Evolutionary conservation across 37 sponge, comb jelly and placozoan species (phyloP), one percentile per base, ranked within the genome.

Genomic region (Amphimedon queenslandica): DNA sequence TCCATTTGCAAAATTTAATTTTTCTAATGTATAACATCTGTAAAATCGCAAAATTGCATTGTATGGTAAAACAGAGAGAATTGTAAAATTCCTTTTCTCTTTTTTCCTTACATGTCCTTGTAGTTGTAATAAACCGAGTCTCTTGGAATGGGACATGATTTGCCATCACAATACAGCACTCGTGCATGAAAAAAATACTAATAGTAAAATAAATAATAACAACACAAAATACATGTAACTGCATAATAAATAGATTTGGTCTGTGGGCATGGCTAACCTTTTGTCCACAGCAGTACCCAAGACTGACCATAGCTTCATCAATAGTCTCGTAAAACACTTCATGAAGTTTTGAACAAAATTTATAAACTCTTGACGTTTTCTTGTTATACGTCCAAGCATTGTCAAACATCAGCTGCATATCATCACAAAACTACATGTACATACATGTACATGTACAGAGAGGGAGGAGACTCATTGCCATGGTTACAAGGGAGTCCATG

Each of bases 361-460:
- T 98, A 83, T 94, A 92, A 42, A 98, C 93, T 27, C 77, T 56
- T 0, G 93, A 86, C 0, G 80, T 94, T 55, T 86, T 88, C 58
- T 82, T 80, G 73, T 98, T 98, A 82, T 92, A 98, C 47, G 83
- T 37, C 90, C 96, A 98, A 51, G 95, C 95, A 83, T 98, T 98
- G 72, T 98, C 84, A 66, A 98, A 88, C 98, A 97, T 97, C 69
- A 97, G 77, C 80, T 89, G 75, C 57, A 93, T 78, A 42, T 94
- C 98, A 20, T 85, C 73, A 55, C 93, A 91, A 53, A 97, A 97
- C 98, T 97, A 76, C 3, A 64, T 29, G 61, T 34, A n/a, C n/a
- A n/a, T n/a, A n/a, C n/a, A n/a, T n/a, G n/a, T n/a, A n/a, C n/a
- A n/a, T n/a, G n/a, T n/a, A n/a, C n/a, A 57, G 40, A 82, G 37